Conservation (phyloP, 2,113 vertebrate species). For the Ochotona princeps region DNA sequence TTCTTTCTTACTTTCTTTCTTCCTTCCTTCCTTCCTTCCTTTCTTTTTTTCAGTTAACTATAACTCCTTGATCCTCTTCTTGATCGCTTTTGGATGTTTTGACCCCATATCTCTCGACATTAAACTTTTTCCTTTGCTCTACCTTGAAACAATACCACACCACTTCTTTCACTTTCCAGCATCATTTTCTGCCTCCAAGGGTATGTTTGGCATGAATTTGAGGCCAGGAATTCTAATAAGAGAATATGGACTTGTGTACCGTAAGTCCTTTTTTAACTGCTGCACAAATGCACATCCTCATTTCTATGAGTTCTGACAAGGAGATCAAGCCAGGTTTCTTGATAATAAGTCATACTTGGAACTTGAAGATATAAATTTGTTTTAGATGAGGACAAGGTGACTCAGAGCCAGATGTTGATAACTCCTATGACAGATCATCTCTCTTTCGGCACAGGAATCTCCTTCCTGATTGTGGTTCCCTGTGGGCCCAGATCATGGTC, state of each 20-base stretch:
- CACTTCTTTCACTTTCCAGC: neutral
- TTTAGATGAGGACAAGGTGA: neutral
- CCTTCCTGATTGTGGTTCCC: neutral
- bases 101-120: neutral
- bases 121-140: neutral
- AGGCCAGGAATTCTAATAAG: too few species aligned
- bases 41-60: neutral
- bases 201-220: too few species aligned
- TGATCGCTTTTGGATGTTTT: neutral
- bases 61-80: neutral
- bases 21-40: too few species aligned
- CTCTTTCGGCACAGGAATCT: neutral
- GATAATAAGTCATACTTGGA: neutral
- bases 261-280: too few species aligned
- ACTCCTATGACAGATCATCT: fast-evolving
- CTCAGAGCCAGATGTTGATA: fast-evolving
- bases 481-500: fast-evolving
- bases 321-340: neutral
- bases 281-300: too few species aligned
- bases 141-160: neutral
- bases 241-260: too few species aligned
- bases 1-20: too few species aligned
- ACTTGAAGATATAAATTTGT: neutral
- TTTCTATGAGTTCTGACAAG: neutral
- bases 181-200: too few species aligned